Conservation (phyloP, 1,140 invertebrate species). For the Drosophila pallidifrons region DNA sequence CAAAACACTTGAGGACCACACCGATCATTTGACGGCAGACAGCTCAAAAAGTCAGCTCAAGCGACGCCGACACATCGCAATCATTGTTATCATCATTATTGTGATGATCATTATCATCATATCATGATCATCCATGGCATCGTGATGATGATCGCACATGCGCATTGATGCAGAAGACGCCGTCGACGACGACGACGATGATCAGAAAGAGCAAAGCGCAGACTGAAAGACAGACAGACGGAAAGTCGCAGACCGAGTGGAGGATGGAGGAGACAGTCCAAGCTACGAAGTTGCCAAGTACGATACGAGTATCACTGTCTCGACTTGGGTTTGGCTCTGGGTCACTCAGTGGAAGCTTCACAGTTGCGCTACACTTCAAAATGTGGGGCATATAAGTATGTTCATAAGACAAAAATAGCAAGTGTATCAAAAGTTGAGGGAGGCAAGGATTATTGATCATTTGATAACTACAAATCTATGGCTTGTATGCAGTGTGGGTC, state of each 20-base stretch:
- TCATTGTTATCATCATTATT: conserved; percentile 32
- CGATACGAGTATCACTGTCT: conserved; percentile 38
- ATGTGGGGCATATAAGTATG: not conserved
- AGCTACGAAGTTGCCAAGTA: conserved; percentile 23
- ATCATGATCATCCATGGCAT: conserved; percentile 10
- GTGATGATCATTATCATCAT: conserved; percentile 10
- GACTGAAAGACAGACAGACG: conserved; percentile 8
- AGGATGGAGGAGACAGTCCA: conserved; percentile 17
- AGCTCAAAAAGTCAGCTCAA: conserved; percentile 42
- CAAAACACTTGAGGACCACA: conserved; percentile 79
- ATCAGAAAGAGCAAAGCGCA: conserved; percentile 28
- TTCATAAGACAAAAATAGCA: too few relatives aligned
- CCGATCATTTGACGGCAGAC: conserved; percentile 53
- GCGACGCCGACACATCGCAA: conserved; percentile 43
- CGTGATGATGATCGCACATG: conserved; percentile 42
- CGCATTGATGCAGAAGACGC: conserved; percentile 54
- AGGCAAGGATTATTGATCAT: too few relatives aligned
- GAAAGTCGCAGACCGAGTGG: not conserved
- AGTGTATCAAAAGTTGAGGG: too few relatives aligned
- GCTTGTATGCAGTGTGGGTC: too few relatives aligned
- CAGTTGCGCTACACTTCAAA: conserved; percentile 14
- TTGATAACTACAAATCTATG: too few relatives aligned
- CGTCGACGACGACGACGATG: conserved; percentile 29
- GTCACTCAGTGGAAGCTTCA: conserved; percentile 39
- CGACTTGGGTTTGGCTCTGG: conserved; percentile 50